Base-by-base conservation (phyloP, 2,888 invertebrate species). In the Nematopogon swammerdamellus region DNA sequence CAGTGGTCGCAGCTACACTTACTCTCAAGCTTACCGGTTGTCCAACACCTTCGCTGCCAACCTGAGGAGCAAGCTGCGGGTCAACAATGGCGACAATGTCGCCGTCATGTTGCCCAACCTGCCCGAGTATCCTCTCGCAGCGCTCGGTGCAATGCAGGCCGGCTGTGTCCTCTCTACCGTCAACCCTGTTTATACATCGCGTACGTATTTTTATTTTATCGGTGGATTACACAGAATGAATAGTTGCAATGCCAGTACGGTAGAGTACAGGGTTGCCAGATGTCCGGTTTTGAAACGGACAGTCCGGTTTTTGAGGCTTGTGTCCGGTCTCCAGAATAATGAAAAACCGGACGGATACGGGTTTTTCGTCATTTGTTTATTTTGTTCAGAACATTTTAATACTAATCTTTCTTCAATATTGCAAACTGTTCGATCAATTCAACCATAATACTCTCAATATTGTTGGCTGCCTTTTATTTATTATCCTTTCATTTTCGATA, bases 91-190 rank as follows among this genome's bases (percentile, higher is more conserved):
- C 0, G 88, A 92, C 59, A 81, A 87, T 0, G 65, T 92, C 1
- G 88, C 87, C 1, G 58, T 92, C 5, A 82, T 90, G 60, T 61
- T 91, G 50, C 90, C 91, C 1, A 93, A 93, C 63, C 60, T 86
- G 19, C 91, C 92, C 0, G 92, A 93, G 66, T 88, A 82, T 60
- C 83, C 87, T 0, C 70, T 91, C 14, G 81, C 85, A 1, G 64
- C 83, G 10, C 61, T 90, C 59, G 92, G 89, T 0, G 79, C 84
- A 20, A 59, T 88, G 25, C 85, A 86, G 58, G 91, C 89, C 44
- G 89, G 89, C 1, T 72, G 88, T 1, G 61, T 85, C 11, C 82
- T 87, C 2, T 89, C 91, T 0, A 86, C 89, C 0, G 75, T 91
- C 6, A 92, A 92, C 71, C 89, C 91, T 0, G 64, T 83, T 52